These are phyloP conservation scores for Pemphigus obesinymphae DNA, from an alignment of 1,140 invertebrate species.

Conservation along the genomic window DNA sequence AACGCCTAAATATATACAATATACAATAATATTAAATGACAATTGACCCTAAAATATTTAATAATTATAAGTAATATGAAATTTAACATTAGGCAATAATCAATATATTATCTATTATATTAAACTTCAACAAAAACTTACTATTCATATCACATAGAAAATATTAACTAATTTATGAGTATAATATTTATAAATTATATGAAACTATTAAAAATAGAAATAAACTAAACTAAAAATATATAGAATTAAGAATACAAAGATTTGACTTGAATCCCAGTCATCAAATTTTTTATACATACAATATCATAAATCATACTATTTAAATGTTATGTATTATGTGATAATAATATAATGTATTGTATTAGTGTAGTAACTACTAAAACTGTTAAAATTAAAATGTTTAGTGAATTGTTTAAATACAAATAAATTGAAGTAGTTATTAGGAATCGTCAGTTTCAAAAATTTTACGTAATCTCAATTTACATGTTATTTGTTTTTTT, in stretches of 20 bases:
- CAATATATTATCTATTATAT: background rate
- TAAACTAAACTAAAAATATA: background rate
- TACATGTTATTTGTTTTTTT: background rate
- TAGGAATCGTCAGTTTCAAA: background rate
- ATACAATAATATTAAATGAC: background rate
- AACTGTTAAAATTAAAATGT: background rate
- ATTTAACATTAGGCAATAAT: background rate
- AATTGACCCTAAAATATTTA: background rate
- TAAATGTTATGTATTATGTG: background rate
- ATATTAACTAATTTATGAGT: background rate
- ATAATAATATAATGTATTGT: too few relatives aligned
- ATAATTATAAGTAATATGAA: background rate
- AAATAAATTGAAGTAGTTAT: background rate
- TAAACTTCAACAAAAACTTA: background rate
- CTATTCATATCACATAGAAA: slow-evolving; percentile 14
- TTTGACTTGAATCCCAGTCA: background rate
- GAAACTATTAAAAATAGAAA: background rate
- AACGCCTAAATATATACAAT: background rate
- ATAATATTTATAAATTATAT: background rate
- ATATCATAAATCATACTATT: background rate
- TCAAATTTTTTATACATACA: background rate
- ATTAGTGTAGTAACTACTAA: background rate
- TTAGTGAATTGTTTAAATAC: background rate
- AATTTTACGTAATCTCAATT: background rate
- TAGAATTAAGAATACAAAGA: background rate